phyloP scores from a whole-genome alignment of 2,113 vertebrate genomes.

The Casuarius casuarius region DNA sequence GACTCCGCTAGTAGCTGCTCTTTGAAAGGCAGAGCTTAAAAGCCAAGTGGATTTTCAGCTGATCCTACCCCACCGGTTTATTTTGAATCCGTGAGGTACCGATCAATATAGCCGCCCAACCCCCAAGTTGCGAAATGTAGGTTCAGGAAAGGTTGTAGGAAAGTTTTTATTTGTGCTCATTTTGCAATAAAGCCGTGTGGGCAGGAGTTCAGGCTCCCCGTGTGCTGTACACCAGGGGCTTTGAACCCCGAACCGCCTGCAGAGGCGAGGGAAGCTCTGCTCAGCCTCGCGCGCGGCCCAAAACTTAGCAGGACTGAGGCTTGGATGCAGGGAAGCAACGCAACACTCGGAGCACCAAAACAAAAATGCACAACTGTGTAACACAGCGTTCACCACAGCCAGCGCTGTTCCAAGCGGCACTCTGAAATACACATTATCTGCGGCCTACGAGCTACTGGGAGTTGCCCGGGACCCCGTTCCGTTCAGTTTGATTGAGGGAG shows the following conservation, averaged over 20 bases:
- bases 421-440: accelerated
- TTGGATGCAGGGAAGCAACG: accelerated
- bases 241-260: not conserved
- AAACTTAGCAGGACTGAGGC: accelerated
- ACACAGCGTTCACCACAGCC: not conserved
- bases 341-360: accelerated
- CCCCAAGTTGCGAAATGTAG: accelerated
- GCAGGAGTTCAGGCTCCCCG: not conserved
- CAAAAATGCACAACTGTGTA: accelerated
- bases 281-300: too few relatives aligned
- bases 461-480: accelerated
- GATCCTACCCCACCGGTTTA: not conserved
- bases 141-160: accelerated
- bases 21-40: accelerated
- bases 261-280: too few relatives aligned
- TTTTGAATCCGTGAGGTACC: accelerated
- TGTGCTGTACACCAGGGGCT: not conserved
- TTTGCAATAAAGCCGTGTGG: accelerated
- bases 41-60: accelerated
- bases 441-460: accelerated
- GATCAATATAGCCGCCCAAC: accelerated
- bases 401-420: accelerated
- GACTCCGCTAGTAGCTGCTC: too few relatives aligned
- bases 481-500: not conserved
- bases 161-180: accelerated